Evolutionary conservation across 2,888 invertebrate species (phyloP), one percentile per base, ranked within the genome.

Genomic region (Craniophora ligustri): DNA sequence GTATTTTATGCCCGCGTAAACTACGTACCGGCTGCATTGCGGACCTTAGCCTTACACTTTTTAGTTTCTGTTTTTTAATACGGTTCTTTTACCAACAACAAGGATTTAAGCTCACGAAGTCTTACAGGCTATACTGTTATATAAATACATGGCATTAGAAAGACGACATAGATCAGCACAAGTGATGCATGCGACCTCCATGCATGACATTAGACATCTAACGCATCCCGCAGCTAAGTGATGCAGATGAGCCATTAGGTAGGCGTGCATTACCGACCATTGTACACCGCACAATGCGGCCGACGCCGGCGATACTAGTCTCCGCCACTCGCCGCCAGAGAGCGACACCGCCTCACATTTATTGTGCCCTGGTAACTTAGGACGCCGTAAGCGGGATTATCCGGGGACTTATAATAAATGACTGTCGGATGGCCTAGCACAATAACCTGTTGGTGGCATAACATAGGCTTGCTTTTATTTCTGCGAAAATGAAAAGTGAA

Each of bases 171-270:
- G 23, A 21, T 21, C 21, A 21, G 10, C 3, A 2, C 18, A 26
- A 11, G 28, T 16, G 31, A 51, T 16, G 36, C 36, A 44, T 36
- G 44, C 51, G 63, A 28, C 28, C 62, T 67, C 32, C 54, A 45
- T 63, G 31, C 44, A 68, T 63, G 28, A 21, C 18, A 63, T 55
- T 47, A 54, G 34, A 63, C 69, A 48, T 35, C 15, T 63, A 40
- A 55, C 40, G 56, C 48, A 35, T 48, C 40, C 35, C 56, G 35
- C 41, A 44, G 40, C 4, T 47, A 36, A 35, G 55, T 64, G 69
- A 64, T 64, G 65, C 69, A 55, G 68, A 64, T 63, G 40, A 69
- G 32, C 57, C 55, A 63, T 68, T 57, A 61, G 49, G 23, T 39
- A 48, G 58, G 53, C 67, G 55, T 51, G 58, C 53, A 55, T 70